phyloP scores from a whole-genome alignment of 1,140 invertebrate genomes.

The Lucilia cuprina region DNA sequence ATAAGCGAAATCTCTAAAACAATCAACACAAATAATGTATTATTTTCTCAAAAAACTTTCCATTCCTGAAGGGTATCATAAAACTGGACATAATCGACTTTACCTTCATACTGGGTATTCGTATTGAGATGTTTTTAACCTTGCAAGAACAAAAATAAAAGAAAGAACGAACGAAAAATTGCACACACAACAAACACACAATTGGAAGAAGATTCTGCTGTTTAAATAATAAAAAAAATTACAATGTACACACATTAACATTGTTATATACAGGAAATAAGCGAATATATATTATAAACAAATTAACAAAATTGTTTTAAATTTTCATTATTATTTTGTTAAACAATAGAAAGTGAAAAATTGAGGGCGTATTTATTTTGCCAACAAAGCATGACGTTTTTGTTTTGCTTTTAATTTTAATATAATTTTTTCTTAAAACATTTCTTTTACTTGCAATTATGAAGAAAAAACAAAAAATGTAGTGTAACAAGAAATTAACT shows the following conservation, averaged over 20 bases:
- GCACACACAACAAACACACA: not conserved
- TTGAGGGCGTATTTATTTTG: slow-evolving; percentile 16
- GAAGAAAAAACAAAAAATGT: not conserved
- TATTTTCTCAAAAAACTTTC: too few species aligned
- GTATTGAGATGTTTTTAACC: not conserved
- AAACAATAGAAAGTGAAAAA: slow-evolving; percentile 23
- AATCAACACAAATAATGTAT: too few species aligned
- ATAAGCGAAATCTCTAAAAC: too few species aligned
- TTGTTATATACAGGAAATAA: not conserved
- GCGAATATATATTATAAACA: not conserved
- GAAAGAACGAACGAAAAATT: not conserved
- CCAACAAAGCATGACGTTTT: slow-evolving; percentile 9
- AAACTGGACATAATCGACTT: too few species aligned
- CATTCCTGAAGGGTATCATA: too few species aligned
- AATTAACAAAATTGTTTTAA: not conserved
- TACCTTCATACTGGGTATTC: too few species aligned
- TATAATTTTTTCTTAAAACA: not conserved
- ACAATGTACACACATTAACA: not conserved
- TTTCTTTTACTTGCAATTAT: slow-evolving; percentile 30
- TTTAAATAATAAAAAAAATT: not conserved
- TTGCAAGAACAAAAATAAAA: not conserved
- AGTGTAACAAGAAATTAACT: not conserved
- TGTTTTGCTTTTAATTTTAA: not conserved
- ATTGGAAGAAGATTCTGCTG: not conserved
- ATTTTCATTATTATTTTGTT: not conserved